A percentile compares a stretch with the other conserved stretches of the same genome.
Conservation (phyloP, 2,113 vertebrate genomes). For the Carollia perspicillata region DNA sequence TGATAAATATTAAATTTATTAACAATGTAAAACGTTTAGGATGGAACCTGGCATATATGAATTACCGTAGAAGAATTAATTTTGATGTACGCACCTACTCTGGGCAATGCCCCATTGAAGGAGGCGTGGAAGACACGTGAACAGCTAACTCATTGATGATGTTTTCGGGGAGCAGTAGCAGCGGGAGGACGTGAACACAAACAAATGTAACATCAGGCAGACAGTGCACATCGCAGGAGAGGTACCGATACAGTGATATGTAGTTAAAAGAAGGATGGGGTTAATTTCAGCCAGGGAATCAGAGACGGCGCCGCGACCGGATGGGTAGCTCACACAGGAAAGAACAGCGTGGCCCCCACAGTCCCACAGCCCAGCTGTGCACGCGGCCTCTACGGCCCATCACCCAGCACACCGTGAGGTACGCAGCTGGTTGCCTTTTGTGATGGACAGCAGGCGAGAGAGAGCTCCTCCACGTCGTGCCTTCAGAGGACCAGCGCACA, state of each 20-base stretch:
- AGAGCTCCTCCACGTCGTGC: background rate
- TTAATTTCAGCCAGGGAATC: background rate
- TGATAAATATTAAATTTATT: background rate
- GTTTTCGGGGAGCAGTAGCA: background rate
- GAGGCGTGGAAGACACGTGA: background rate
- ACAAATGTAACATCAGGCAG: background rate
- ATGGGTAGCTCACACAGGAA: background rate
- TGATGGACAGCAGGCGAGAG: background rate
- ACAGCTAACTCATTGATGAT: too few species aligned
- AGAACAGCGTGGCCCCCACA: background rate
- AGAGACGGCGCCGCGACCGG: background rate
- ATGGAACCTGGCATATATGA: background rate
- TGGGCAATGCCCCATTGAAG: background rate
- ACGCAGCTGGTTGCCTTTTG: background rate
- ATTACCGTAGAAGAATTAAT: background rate
- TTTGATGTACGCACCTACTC: background rate
- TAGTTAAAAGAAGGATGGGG: background rate
- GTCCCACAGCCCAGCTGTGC: background rate
- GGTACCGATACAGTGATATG: too few species aligned
- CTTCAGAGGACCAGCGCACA: background rate
- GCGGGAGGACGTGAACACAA: background rate
- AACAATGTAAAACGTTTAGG: background rate
- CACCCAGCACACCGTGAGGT: background rate
- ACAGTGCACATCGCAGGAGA: background rate
- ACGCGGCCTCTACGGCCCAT: too few species aligned